phyloP scores from a whole-genome alignment of 2,797 vertebrate genomes.

The Ctenopoma multispine region DNA sequence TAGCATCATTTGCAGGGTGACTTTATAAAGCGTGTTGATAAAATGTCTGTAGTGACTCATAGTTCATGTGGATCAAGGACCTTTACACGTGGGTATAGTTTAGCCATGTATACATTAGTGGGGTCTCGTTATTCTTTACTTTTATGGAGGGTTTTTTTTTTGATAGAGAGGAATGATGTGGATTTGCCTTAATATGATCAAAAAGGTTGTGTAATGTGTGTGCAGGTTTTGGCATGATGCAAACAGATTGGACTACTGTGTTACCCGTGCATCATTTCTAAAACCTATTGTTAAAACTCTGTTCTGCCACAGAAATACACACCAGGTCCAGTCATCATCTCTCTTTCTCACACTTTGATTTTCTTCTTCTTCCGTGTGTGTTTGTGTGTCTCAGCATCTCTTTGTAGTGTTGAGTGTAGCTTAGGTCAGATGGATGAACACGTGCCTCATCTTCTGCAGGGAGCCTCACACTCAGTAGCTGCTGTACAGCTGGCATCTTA shows the following conservation, averaged over 20 bases:
- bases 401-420: slow-evolving; percentile 57
- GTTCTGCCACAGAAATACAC: neutral
- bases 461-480: slow-evolving; percentile 60
- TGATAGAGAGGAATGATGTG: neutral
- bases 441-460: slow-evolving; percentile 74
- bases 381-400: slow-evolving; percentile 41
- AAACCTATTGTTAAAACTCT: slow-evolving; percentile 10
- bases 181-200: neutral
- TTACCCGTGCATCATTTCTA: slow-evolving; percentile 10
- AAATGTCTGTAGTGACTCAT: slow-evolving; percentile 20
- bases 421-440: slow-evolving; percentile 79
- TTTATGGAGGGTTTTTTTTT: neutral
- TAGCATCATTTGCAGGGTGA: too few species aligned
- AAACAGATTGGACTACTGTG: neutral
- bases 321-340: slow-evolving; percentile 17
- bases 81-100: neutral
- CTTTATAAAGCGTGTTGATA: too few species aligned
- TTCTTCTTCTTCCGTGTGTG: slow-evolving; percentile 4
- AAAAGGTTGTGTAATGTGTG: neutral
- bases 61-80: neutral
- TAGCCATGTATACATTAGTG: neutral
- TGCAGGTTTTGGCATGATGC: slow-evolving; percentile 11
- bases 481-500: slow-evolving; percentile 70
- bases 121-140: neutral
- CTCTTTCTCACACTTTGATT: slow-evolving; percentile 5